Percentiles rank a stretch among this genome's conserved stretches.
Evolutionary conservation across 2,888 invertebrate species (phyloP).

Genomic region (Pediacus dermestoides): DNA sequence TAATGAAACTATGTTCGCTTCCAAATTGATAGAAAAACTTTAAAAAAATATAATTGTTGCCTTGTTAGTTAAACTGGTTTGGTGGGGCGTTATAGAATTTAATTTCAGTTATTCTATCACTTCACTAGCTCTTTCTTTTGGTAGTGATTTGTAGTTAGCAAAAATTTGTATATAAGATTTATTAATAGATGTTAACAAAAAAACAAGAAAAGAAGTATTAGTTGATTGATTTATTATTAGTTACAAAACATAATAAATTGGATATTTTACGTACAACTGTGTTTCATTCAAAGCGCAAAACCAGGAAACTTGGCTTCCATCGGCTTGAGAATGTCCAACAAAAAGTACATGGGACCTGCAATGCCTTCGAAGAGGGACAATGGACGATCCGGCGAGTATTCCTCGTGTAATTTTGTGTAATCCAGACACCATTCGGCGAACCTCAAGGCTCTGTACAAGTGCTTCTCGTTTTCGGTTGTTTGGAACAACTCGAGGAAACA

Average conservation of each 20-base stretch:
- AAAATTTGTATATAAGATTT: constrained; percentile 45
- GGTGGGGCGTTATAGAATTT: no score
- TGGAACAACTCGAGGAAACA: constrained; percentile 75
- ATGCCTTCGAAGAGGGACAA: constrained; percentile 82
- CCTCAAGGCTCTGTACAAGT: constrained; percentile 72
- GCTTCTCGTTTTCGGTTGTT: constrained; percentile 67
- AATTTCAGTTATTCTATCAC: constrained; percentile 6
- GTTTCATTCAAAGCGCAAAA: constrained; percentile 45
- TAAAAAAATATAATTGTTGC: no score
- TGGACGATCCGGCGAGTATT: constrained; percentile 72
- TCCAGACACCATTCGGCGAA: constrained; percentile 80
- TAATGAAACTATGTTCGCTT: no score
- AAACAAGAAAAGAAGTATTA: no score
- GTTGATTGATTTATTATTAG: constrained; percentile 42
- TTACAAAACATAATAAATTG: constrained; percentile 25
- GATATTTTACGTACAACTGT: constrained; percentile 16
- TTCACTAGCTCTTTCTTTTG: constrained; percentile 21
- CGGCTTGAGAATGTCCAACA: constrained; percentile 65
- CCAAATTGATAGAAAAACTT: no score
- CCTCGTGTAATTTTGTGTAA: constrained; percentile 65
- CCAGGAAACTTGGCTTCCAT: constrained; percentile 71
- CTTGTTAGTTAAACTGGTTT: no score
- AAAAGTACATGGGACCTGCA: constrained; percentile 72
- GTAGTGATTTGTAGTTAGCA: constrained; percentile 38
- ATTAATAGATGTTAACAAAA: constrained; percentile 45